Evolutionary conservation across 2,888 invertebrate species (phyloP).

Genomic region (Antheraea assamensis): DNA sequence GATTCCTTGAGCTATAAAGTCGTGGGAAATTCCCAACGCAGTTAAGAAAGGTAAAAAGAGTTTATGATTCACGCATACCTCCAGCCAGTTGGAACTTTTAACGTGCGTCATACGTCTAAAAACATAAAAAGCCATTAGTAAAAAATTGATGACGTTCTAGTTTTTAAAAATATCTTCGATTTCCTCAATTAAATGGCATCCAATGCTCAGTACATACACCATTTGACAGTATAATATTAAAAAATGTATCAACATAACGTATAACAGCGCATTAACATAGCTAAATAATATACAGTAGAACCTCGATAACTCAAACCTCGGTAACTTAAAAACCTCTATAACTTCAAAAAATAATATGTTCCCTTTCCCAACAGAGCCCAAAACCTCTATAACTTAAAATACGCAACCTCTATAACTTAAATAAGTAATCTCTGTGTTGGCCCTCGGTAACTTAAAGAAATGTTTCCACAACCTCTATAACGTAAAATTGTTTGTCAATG

Average conservation of each 20-base stretch:
- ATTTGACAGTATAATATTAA: not conserved
- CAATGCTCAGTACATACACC: too few species aligned
- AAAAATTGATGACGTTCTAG: not conserved
- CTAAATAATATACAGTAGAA: not conserved
- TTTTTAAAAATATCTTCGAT: not conserved
- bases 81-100: constrained; percentile 10
- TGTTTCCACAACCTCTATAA: too few species aligned
- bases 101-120: constrained; percentile 33
- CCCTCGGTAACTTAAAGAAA: too few species aligned
- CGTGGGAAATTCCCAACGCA: constrained; percentile 55
- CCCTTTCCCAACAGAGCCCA: too few species aligned
- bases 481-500: too few species aligned
- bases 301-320: too few species aligned
- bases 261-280: too few species aligned
- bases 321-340: too few species aligned
- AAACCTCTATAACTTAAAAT: too few species aligned
- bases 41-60: constrained; percentile 43
- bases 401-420: too few species aligned
- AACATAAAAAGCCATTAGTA: not conserved
- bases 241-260: not conserved
- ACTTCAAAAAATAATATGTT: too few species aligned
- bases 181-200: not conserved
- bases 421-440: too few species aligned
- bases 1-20: constrained; percentile 43
- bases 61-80: constrained; percentile 52